A percentile compares a stretch with the other conserved stretches of the same genome.
Conservation (phyloP, 2,113 vertebrate genomes). For the Vidua macroura region DNA sequence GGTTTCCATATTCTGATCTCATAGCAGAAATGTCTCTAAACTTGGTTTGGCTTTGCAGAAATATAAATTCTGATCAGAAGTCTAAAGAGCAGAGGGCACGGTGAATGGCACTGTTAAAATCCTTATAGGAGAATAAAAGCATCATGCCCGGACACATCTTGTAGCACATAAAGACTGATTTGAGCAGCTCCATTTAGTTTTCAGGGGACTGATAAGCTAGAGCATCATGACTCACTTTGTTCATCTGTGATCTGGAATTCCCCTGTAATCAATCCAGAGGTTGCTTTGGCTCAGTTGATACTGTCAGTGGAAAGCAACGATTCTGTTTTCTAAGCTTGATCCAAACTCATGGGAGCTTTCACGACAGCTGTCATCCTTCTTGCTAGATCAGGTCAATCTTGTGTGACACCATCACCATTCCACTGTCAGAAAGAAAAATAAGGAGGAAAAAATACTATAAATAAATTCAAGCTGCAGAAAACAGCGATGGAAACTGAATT, state of each 20-base stretch:
- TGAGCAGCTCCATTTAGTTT: neutral
- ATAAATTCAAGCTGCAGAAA: neutral
- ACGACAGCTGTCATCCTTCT: neutral
- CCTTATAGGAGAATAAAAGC: neutral
- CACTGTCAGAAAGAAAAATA: neutral
- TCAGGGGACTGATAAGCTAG: neutral
- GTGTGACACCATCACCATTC: neutral
- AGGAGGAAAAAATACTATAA: neutral
- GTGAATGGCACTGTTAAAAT: neutral
- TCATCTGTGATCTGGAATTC: neutral
- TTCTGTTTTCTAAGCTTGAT: neutral
- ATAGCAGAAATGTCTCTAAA: neutral
- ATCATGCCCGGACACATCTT: neutral
- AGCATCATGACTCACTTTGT: neutral
- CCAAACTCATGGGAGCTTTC: neutral
- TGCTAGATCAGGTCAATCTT: neutral
- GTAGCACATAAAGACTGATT: neutral
- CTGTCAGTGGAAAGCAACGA: neutral
- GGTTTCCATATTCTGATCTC: neutral
- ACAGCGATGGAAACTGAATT: neutral
- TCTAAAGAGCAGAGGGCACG: neutral
- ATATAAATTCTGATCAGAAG: neutral
- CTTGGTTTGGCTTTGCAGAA: neutral
- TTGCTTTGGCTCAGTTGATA: neutral
- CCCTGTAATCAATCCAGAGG: neutral